Evolutionary conservation across 1,140 invertebrate species (phyloP).

Genomic region (Lepidotrigona ventralis): DNA sequence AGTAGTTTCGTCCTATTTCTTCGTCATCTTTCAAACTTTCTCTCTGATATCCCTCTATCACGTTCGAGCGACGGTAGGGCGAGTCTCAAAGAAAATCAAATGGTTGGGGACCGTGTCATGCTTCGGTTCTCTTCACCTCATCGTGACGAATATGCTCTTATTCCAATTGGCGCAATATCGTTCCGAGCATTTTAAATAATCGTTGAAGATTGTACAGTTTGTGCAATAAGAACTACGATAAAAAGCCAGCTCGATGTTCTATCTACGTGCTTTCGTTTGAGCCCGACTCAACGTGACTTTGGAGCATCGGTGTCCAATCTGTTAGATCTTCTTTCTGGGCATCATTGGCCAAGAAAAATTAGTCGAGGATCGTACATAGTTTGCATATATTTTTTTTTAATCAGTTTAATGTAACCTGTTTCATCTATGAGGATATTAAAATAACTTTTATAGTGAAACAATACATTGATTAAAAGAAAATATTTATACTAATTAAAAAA

Average conservation of each 20-base stretch:
- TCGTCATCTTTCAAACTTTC: constrained; percentile 12
- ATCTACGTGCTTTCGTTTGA: no score
- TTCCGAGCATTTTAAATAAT: neutral
- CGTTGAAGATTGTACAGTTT: neutral
- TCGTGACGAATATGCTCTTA: neutral
- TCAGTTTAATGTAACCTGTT: no score
- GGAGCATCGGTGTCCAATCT: no score
- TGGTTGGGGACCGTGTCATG: neutral
- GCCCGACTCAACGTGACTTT: no score
- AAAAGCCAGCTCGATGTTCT: neutral
- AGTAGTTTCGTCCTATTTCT: neutral
- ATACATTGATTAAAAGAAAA: no score
- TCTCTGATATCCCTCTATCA: neutral
- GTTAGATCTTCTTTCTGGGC: no score
- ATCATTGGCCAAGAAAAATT: no score
- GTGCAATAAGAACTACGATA: neutral
- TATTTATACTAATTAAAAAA: no score
- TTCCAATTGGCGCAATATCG: neutral
- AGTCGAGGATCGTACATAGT: no score
- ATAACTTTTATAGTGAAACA: no score
- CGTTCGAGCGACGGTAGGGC: neutral
- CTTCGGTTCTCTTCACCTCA: neutral
- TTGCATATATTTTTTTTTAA: no score
- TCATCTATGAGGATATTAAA: no score
- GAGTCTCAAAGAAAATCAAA: neutral